Evolutionary conservation across 1,140 invertebrate genomes (phyloP), one percentile per base, ranked within the genome.

Genomic region (Belonocnema kinseyi): DNA sequence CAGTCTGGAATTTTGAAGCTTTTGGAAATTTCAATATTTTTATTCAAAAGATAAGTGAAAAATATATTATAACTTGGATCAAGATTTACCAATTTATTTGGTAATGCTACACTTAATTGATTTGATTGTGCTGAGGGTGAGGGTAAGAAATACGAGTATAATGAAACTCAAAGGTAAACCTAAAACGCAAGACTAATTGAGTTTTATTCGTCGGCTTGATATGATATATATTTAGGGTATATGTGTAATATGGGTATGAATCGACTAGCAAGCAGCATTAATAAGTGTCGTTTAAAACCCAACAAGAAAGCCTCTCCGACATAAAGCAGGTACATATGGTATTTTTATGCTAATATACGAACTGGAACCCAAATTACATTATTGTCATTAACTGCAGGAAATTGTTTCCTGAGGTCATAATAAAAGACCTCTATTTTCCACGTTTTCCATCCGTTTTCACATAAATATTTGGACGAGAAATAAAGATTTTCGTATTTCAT

Each of bases 271-370:
- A 17, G 53, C 53, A 54, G 53, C 53, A 54, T 17, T 54, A 17
- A 54, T 54, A 54, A 16, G 58, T 33, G 21, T 12, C 26, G 19
- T 66, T 40, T 33, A 26, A 66, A 16, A 40, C 58, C 58, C 58
- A 16, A 16, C 12, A 33, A 26, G 58, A 66, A 66, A 40, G 16
- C 3, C 12, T 26, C n/a, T n/a, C n/a, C 16, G 21, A 66, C 4
- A 21, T 66, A 40, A 66, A 66, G 16, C 40, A 54, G 53, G 4
- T n/a, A 54, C 56, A 66, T 66, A 66, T 66, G 26, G 58, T 33
- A 33, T 66, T 66, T 66, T 66, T 16, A 66, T 40, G 58, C 58
- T 66, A 26, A 66, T 33, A 66, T 33, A 66, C 13, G 10, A 58
- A 58, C 26, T 58, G 3, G 17, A 58, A 58, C 56, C 56, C 56